A percentile compares a stretch with the other conserved stretches of the same genome.
These are phyloP conservation scores for Netelia virgata DNA, from an alignment of 2,888 invertebrate genomes.

Conservation along the genomic window DNA sequence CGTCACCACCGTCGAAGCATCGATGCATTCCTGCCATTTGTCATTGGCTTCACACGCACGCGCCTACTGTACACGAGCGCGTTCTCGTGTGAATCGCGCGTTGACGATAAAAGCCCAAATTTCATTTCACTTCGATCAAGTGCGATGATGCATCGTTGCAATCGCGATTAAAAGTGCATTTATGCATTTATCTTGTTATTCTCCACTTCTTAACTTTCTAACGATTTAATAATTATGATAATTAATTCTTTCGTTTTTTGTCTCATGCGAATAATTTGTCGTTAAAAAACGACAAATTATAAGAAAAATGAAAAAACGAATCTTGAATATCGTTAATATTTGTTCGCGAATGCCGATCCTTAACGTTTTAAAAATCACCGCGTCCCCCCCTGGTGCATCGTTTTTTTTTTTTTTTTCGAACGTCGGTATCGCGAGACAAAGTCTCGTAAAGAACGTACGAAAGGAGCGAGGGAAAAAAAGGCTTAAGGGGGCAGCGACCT, in stretches of 20 bases:
- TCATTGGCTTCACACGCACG: slow-evolving; percentile 43
- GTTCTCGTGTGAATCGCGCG: slow-evolving; percentile 3
- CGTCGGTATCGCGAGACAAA: slow-evolving; percentile 50
- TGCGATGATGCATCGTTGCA: slow-evolving; percentile 6
- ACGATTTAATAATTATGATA: not conserved
- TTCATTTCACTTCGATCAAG: not conserved
- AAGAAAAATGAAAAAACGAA: not conserved
- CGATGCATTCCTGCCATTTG: slow-evolving; percentile 40
- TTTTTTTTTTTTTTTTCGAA: slow-evolving; percentile 5
- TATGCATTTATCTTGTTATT: not conserved
- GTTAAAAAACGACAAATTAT: not conserved
- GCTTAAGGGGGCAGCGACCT: slow-evolving; percentile 69
- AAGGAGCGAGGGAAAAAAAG: slow-evolving; percentile 62
- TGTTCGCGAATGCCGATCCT: too few species aligned
- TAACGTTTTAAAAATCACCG: not conserved
- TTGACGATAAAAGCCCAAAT: not conserved
- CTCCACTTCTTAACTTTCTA: not conserved
- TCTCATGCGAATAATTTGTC: not conserved
- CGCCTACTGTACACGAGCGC: too few species aligned
- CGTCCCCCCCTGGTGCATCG: slow-evolving; percentile 4
- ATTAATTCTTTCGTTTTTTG: not conserved
- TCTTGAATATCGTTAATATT: too few species aligned
- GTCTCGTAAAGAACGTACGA: slow-evolving; percentile 49
- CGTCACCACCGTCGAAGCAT: slow-evolving; percentile 57
- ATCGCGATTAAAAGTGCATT: slow-evolving; percentile 28